Evolutionary conservation across 1,140 invertebrate genomes (phyloP), one percentile per base, ranked within the genome.

Genomic region (Neodiprion pinetum): DNA sequence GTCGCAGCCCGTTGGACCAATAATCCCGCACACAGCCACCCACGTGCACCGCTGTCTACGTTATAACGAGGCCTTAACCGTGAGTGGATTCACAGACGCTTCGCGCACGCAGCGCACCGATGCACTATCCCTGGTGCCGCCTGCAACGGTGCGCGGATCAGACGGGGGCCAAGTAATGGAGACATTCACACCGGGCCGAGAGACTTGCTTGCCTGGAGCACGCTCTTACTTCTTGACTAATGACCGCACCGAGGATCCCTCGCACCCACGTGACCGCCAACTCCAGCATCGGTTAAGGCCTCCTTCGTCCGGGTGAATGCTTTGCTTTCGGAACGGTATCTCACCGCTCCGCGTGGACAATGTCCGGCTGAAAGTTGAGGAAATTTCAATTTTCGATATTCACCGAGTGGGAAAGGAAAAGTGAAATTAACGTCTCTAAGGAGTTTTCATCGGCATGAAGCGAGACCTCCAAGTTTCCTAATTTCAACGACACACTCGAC

Each of bases 141-240:
- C 28, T 40, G 28, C 28, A 40, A 14, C 11, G 11, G 53, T 17
- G 53, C 53, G 53, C 53, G 53, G 53, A 61, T 61, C 53, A 17
- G 53, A 3, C 53, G 53, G 11, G 53, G 53, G 53, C 53, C 53
- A 14, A 12, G 53, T 61, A 61, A 61, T 61, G 53, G 53, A 61
- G 53, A 61, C 53, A 61, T 61, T 61, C 53, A 61, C 53, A 61
- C 53, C 53, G 53, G n/a, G 53, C 53, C 11, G 53, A 61, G 53
- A 61, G 53, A 61, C 11, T 17, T 40, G 28, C 28, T 4, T 4
- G 28, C 28, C 28, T 40, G 28, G 28, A 40, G 53, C 53, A 61
- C 53, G 53, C 53, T 61, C 53, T 61, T 61, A 9, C 28, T 61
- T 61, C 53, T 61, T 61, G 53, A 61, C 53, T 61, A 61, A 61